Evolutionary conservation across 2,113 vertebrate genomes (phyloP).

Genomic region (Lamprotornis superbus): DNA sequence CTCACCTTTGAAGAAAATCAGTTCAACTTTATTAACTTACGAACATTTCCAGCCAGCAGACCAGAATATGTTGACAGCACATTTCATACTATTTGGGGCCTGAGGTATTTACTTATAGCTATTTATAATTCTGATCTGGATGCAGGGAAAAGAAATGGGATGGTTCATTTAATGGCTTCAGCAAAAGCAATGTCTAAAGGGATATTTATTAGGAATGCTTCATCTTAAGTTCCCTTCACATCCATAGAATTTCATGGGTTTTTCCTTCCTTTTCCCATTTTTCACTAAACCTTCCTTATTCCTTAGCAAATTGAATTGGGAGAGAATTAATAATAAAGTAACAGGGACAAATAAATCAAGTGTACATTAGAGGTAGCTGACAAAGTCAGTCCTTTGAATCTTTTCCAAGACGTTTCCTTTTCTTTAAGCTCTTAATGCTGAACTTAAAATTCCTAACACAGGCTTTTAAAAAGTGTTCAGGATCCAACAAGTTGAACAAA

Average conservation of each 20-base stretch:
- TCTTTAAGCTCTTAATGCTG: background rate
- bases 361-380: background rate
- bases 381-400: background rate
- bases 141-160: background rate
- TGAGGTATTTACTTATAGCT: background rate
- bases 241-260: background rate
- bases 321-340: background rate
- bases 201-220: background rate
- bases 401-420: background rate
- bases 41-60: background rate
- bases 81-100: background rate
- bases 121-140: background rate
- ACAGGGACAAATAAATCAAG: background rate
- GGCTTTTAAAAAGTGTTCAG: background rate
- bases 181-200: background rate
- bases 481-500: background rate
- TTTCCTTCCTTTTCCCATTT: background rate
- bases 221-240: background rate
- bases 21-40: background rate
- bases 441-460: background rate
- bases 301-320: background rate
- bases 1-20: constrained; percentile 3
- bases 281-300: background rate
- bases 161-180: background rate
- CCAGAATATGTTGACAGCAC: background rate